Evolutionary conservation across 2,113 vertebrate species (phyloP).

Genomic region (Alethe diademata): DNA sequence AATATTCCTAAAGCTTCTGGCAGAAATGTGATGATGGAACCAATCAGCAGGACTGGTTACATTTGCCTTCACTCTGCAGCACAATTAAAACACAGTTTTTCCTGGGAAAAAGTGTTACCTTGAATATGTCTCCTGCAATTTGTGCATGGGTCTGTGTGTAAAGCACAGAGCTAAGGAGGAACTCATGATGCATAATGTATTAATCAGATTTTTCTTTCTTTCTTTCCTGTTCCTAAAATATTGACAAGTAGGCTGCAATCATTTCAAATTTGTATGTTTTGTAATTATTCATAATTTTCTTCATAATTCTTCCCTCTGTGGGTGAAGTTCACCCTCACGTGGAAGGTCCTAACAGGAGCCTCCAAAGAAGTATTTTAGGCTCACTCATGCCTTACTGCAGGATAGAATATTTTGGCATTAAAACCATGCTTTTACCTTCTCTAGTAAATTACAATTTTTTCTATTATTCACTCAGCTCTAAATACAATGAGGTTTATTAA

Average conservation of each 20-base stretch:
- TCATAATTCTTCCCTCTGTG: background rate
- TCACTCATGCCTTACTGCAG: background rate
- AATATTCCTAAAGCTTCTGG: background rate
- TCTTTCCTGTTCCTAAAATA: constrained; percentile 22
- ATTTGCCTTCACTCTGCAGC: background rate
- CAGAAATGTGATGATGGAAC: background rate
- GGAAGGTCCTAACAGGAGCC: background rate
- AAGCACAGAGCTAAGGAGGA: background rate
- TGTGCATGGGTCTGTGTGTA: background rate
- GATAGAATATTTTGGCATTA: background rate
- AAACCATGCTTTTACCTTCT: background rate
- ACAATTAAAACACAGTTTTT: background rate
- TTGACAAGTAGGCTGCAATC: constrained; percentile 13
- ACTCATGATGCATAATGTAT: constrained; percentile 10
- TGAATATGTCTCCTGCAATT: background rate
- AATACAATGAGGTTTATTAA: background rate
- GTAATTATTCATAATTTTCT: constrained; percentile 30
- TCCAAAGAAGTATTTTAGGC: background rate
- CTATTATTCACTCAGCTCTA: background rate
- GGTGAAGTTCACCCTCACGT: constrained; percentile 24
- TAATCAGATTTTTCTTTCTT: background rate
- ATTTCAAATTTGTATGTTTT: background rate
- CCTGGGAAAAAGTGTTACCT: background rate
- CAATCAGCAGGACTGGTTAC: background rate
- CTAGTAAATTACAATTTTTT: background rate